phyloP scores from a whole-genome alignment of 2,888 invertebrate species.

The Agrochola lota region DNA sequence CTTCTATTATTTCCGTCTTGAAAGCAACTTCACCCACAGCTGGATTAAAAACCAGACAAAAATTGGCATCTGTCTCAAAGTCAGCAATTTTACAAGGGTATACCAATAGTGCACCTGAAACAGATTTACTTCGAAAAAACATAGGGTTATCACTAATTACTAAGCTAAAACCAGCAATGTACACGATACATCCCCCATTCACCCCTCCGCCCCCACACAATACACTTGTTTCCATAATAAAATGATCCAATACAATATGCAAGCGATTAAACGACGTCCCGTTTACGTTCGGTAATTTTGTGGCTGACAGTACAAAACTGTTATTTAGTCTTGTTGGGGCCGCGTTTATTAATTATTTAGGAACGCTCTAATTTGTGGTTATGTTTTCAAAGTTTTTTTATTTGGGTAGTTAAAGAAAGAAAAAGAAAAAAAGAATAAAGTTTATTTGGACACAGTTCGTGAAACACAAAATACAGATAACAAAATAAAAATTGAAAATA shows the following conservation, averaged over 20 bases:
- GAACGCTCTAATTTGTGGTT: constrained; percentile 41
- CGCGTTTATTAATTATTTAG: constrained; percentile 68
- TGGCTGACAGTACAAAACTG: constrained; percentile 82
- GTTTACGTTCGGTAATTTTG: constrained; percentile 83
- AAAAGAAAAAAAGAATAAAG: too few species aligned
- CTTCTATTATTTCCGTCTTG: background rate
- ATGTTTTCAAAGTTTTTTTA: constrained; percentile 26
- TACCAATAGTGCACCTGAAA: background rate
- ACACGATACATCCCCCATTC: constrained; percentile 43
- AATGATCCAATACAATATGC: constrained; percentile 83
- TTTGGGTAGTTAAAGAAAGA: background rate
- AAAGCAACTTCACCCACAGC: background rate
- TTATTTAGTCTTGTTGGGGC: constrained; percentile 77
- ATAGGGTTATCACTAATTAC: background rate
- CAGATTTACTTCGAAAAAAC: background rate
- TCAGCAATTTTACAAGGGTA: background rate
- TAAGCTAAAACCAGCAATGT: constrained; percentile 71
- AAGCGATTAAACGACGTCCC: constrained; percentile 85
- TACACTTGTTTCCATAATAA: constrained; percentile 75
- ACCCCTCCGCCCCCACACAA: constrained; percentile 19
- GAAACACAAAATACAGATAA: too few species aligned
- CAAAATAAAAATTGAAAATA: too few species aligned
- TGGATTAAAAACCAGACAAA: background rate
- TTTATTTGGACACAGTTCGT: too few species aligned
- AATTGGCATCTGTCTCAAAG: background rate